Conservation (phyloP, 2,888 invertebrate species). For the Drosophila quinaria region DNA sequence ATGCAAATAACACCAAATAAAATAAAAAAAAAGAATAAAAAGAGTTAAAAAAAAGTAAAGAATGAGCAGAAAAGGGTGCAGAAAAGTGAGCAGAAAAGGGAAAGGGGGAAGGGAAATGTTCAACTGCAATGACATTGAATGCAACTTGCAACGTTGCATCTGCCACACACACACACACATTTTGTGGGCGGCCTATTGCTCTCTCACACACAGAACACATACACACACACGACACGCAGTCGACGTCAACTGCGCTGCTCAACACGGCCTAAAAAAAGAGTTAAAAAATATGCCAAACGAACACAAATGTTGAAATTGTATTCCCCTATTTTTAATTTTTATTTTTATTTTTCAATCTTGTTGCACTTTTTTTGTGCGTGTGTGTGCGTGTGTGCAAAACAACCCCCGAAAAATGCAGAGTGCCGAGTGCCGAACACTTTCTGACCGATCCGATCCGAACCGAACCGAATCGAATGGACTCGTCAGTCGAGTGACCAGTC, state of each 20-base stretch:
- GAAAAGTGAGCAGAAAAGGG: constrained; percentile 4
- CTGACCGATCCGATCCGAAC: constrained; percentile 38
- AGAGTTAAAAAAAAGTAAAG: neutral
- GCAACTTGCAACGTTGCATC: constrained; percentile 30
- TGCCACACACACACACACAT: constrained; percentile 6
- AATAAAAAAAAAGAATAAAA: constrained; percentile 19
- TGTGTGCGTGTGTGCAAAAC: constrained; percentile 60
- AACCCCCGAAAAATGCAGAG: constrained; percentile 68
- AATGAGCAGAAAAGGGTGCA: too few species aligned
- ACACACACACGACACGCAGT: neutral
- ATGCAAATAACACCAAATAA: constrained; percentile 21
- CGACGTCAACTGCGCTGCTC: constrained; percentile 17
- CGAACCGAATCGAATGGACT: constrained; percentile 16
- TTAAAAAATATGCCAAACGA: constrained; percentile 75
- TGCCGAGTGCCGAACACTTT: constrained; percentile 26
- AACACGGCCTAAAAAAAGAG: constrained; percentile 34
- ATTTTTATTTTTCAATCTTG: constrained; percentile 60
- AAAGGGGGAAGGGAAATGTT: constrained; percentile 4
- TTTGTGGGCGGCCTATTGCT: constrained; percentile 47
- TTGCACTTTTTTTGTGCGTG: constrained; percentile 66
- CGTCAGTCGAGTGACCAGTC: constrained; percentile 34
- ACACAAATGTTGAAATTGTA: constrained; percentile 69
- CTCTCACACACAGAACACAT: constrained; percentile 21
- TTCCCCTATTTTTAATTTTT: constrained; percentile 80
- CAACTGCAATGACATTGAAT: constrained; percentile 70